Evolutionary conservation across 2,888 invertebrate genomes (phyloP).

Genomic region (Drepanosiphum platanoidis): DNA sequence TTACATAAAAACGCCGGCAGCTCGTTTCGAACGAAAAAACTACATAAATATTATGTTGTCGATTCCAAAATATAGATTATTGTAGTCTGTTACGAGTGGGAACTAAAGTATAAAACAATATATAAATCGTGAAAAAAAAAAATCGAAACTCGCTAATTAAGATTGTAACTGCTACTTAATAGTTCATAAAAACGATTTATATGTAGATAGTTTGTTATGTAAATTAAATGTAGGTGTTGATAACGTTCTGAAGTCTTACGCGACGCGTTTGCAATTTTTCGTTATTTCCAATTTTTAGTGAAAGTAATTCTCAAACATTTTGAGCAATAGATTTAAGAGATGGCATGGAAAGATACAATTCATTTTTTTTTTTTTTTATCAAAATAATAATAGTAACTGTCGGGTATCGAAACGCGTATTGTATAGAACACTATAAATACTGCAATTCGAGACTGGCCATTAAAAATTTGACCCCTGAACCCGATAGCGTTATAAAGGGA

Average conservation of each 20-base stretch:
- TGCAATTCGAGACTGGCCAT: not conserved
- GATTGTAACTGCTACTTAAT: not conserved
- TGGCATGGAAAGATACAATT: conserved; percentile 40
- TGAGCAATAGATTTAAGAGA: conserved; percentile 34
- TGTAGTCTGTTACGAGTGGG: not conserved
- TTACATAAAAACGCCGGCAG: conserved; percentile 57
- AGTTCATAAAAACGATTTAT: not conserved
- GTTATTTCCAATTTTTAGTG: conserved; percentile 32
- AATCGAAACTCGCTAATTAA: not conserved
- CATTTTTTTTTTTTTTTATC: conserved; percentile 10
- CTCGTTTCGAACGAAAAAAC: conserved; percentile 12
- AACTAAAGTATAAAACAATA: conserved; percentile 2
- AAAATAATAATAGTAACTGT: conserved; percentile 30
- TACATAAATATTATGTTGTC: not conserved
- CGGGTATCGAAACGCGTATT: not conserved
- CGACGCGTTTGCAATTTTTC: not conserved
- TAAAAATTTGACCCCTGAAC: conserved; percentile 16
- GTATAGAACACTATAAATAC: too few species aligned
- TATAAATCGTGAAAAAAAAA: not conserved
- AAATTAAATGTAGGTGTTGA: conserved; percentile 11
- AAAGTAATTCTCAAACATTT: conserved; percentile 43
- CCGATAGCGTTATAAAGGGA: not conserved
- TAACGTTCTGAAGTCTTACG: conserved; percentile 8
- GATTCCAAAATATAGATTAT: conserved; percentile 30
- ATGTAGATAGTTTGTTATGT: not conserved